Evolutionary conservation across 2,113 vertebrate genomes (phyloP).

Genomic region (Equus przewalskii): DNA sequence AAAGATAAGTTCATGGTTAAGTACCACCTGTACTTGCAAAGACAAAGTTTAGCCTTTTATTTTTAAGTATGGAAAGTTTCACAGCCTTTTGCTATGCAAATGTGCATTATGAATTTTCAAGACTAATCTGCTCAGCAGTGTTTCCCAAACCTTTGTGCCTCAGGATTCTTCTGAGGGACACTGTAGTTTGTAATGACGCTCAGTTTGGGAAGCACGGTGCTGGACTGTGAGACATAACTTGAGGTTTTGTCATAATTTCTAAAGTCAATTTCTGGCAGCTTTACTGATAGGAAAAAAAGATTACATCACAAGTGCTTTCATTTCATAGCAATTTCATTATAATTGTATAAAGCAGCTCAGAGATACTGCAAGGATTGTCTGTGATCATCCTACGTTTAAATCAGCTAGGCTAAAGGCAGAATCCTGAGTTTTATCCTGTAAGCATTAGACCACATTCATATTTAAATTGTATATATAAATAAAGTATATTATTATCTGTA

Average conservation of each 20-base stretch:
- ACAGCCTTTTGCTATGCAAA: not conserved
- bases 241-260: conserved; percentile 6
- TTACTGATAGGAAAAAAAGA: conserved; percentile 46
- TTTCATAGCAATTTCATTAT: not conserved
- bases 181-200: not conserved
- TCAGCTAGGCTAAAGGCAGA: not conserved
- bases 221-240: not conserved
- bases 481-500: not conserved
- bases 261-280: not conserved
- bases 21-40: not conserved
- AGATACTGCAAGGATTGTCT: not conserved
- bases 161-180: not conserved
- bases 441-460: not conserved
- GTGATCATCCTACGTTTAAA: not conserved
- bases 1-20: not conserved
- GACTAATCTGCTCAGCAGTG: not conserved
- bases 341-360: not conserved
- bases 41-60: not conserved
- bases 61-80: not conserved
- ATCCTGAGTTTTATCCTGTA: not conserved
- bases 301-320: not conserved
- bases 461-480: not conserved
- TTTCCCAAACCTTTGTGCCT: not conserved
- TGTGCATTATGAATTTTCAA: not conserved
- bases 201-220: not conserved